phyloP scores from a whole-genome alignment of 1,140 invertebrate species.

The Drosophila kepulauana region DNA sequence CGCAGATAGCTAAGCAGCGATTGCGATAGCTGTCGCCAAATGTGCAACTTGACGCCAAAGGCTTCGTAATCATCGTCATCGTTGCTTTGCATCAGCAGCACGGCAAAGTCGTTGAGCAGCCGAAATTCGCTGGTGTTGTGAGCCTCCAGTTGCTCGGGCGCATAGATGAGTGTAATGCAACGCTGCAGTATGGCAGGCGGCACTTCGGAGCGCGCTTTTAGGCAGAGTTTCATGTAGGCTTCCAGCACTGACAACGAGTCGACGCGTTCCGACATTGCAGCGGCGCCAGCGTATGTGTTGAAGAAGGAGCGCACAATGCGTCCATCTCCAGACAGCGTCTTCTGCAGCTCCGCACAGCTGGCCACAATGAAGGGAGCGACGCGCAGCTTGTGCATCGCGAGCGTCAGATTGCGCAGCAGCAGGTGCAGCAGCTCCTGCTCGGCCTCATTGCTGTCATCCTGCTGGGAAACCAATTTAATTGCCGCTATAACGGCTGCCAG shows the following conservation, averaged over 20 bases:
- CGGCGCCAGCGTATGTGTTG: slow-evolving; percentile 58
- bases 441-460: slow-evolving; percentile 37
- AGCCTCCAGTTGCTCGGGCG: slow-evolving; percentile 45
- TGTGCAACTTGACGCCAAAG: slow-evolving; percentile 63
- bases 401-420: slow-evolving; percentile 58
- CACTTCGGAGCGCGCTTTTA: slow-evolving; percentile 56
- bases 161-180: slow-evolving; percentile 49
- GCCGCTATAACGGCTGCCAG: slow-evolving; percentile 54
- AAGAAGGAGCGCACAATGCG: slow-evolving; percentile 58
- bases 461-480: slow-evolving; percentile 45
- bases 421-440: slow-evolving; percentile 65
- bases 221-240: slow-evolving; percentile 56
- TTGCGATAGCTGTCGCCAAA: slow-evolving; percentile 66
- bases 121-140: slow-evolving; percentile 55
- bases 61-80: slow-evolving; percentile 77
- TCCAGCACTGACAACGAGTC: slow-evolving; percentile 56
- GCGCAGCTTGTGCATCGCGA: slow-evolving; percentile 64
- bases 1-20: slow-evolving; percentile 58
- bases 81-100: slow-evolving; percentile 60
- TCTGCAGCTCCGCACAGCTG: slow-evolving; percentile 53
- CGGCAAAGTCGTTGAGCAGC: slow-evolving; percentile 50
- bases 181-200: slow-evolving; percentile 63
- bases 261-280: slow-evolving; percentile 22
- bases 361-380: slow-evolving; percentile 53
- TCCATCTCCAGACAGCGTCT: slow-evolving; percentile 36